A percentile compares a stretch with the other conserved stretches of the same genome.
phyloP scores from a whole-genome alignment of 2,113 vertebrate genomes.

The Loxodonta africana region DNA sequence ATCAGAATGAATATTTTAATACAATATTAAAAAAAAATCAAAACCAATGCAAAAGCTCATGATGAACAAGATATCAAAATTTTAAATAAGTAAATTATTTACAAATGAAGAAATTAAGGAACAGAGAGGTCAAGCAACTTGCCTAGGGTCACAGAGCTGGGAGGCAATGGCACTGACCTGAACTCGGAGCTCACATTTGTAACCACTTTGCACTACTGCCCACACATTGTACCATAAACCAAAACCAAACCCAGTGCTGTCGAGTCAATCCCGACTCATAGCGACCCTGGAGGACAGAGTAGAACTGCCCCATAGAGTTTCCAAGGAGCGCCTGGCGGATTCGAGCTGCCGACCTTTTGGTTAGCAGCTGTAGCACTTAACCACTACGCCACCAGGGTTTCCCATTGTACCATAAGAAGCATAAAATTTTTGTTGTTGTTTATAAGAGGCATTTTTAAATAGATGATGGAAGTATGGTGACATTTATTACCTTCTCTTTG shows the following conservation, averaged over 20 bases:
- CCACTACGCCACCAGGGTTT: no score
- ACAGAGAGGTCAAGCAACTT: no score
- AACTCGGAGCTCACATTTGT: not conserved
- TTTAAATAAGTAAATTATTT: constrained; percentile 23
- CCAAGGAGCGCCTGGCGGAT: no score
- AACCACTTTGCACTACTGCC: not conserved
- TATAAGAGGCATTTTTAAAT: not conserved
- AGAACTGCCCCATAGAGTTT: no score
- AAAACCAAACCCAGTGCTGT: no score
- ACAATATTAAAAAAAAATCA: not conserved
- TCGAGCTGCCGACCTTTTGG: no score
- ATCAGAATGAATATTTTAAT: constrained; percentile 21
- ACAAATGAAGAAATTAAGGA: not conserved
- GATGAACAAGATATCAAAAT: not conserved
- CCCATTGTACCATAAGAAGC: not conserved
- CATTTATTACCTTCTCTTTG: constrained; percentile 14
- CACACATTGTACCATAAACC: not conserved
- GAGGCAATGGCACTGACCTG: not conserved
- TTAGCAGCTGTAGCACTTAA: no score
- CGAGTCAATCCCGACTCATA: no score
- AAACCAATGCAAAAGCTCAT: not conserved
- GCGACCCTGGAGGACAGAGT: no score
- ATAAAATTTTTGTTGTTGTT: no score
- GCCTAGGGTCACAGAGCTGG: not conserved
- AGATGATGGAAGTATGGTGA: not conserved